Evolutionary conservation across 2,113 vertebrate genomes (phyloP), one percentile per base, ranked within the genome.

Genomic region (Colossoma macropomum): DNA sequence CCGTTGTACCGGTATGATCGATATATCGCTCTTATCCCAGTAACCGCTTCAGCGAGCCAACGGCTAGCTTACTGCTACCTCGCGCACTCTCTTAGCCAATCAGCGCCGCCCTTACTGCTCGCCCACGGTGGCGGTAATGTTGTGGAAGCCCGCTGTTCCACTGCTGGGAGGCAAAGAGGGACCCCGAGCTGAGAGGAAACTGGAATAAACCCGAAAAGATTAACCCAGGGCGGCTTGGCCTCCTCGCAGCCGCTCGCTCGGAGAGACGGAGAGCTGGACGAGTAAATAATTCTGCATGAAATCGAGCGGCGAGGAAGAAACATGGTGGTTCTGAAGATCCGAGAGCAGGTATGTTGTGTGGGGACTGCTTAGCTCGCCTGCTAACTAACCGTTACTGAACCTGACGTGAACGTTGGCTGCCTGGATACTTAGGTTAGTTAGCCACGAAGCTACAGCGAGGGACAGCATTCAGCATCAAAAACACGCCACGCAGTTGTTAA

Each of bases 261-360:
- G 81, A 87, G 85, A 82, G 84, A 87, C 79, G 83, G 52, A 25
- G 30, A 86, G 27, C 80, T 28, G 25, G 21, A 87, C 74, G 85
- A 88, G 54, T 62, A 5, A 27, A 62, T 86, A 84, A 86, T 86
- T 87, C 91, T 92, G 92, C 86, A 92, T 91, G 93, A 95, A 86
- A 90, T 85, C 81, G 60, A n/a, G 68, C 90, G 80, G 87, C 87
- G 89, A 75, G 80, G 63, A 88, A 86, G 88, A 92, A 94, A 93
- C 91, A 95, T 93, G 93, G 93, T 94, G 92, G 92, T 94, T 90
- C 93, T 94, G 91, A 93, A 94, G 91, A 92, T 95, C 79, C 91
- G 93, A 92, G 94, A 95, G 88, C 94, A 95, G 94, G 94, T 95
- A 89, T 88, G 28, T 21, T 95, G 89, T 88, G 28, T 21, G 25